phyloP scores from a whole-genome alignment of 2,113 vertebrate species.

The western clawed frog (Xenopus tropicalis) region DNA sequence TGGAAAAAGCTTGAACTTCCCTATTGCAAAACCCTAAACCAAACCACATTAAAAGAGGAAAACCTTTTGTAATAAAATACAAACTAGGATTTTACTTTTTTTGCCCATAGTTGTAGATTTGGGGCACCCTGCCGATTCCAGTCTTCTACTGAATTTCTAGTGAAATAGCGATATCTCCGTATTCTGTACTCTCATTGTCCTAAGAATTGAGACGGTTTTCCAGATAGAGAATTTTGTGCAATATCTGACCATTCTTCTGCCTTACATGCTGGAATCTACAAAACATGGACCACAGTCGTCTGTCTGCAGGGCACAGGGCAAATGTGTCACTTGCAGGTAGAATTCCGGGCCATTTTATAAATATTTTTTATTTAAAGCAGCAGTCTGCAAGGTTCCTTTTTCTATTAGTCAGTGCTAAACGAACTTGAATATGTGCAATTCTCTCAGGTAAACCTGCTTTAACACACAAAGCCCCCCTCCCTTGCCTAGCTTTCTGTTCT shows the following conservation, averaged over 20 bases:
- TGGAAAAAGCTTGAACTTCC: constrained; percentile 38
- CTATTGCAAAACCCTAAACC: neutral
- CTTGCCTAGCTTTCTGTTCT: too few species aligned
- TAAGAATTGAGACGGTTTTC: neutral
- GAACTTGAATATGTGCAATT: too few species aligned
- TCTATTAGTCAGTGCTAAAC: too few species aligned
- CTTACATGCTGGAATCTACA: constrained; percentile 4
- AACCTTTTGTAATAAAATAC: neutral
- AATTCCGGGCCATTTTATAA: neutral
- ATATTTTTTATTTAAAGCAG: neutral
- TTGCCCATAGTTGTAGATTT: neutral
- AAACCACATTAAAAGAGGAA: neutral
- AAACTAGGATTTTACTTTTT: constrained; percentile 1
- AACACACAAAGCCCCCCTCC: too few species aligned
- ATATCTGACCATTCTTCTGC: neutral
- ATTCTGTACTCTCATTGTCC: neutral
- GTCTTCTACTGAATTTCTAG: neutral
- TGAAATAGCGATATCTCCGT: neutral
- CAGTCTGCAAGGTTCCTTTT: neutral
- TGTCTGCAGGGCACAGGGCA: neutral
- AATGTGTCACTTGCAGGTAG: neutral
- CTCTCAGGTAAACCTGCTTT: too few species aligned
- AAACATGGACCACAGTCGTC: neutral
- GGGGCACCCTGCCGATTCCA: neutral
- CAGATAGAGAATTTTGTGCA: neutral